Evolutionary conservation across 2,888 invertebrate genomes (phyloP).

Genomic region (Drosophila acutilabella): DNA sequence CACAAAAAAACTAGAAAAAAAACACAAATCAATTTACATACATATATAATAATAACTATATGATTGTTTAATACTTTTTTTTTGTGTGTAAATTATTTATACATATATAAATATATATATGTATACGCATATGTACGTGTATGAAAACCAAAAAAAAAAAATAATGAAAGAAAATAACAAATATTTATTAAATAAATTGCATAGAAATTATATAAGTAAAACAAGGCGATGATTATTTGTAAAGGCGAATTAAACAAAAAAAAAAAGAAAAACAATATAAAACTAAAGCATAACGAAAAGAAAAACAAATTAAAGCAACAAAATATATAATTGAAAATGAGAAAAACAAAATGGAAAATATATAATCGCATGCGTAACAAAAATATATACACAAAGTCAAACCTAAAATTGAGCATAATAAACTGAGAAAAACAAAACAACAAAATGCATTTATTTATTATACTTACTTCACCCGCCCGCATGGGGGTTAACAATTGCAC

Average conservation of each 20-base stretch:
- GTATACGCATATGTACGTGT: conserved; percentile 42
- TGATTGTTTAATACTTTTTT: conserved; percentile 47
- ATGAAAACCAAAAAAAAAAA: conserved; percentile 31
- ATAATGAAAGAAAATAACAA: conserved; percentile 13
- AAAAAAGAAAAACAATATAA: conserved; percentile 10
- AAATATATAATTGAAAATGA: conserved; percentile 28
- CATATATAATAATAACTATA: conserved; percentile 29
- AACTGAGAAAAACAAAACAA: conserved; percentile 54
- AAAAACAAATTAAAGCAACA: conserved; percentile 31
- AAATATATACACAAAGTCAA: conserved; percentile 65
- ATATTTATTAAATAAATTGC: conserved; percentile 72
- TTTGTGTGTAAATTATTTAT: conserved; percentile 54
- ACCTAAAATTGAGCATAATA: conserved; percentile 73
- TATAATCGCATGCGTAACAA: conserved; percentile 77
- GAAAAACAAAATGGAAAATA: conserved; percentile 43
- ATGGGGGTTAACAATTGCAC: too few relatives aligned
- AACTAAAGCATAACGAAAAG: conserved; percentile 2
- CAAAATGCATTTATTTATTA: background rate
- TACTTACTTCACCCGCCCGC: background rate
- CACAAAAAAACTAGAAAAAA: conserved; percentile 13
- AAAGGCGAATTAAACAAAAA: conserved; percentile 50
- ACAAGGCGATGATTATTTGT: conserved; percentile 63
- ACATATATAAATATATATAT: conserved; percentile 24
- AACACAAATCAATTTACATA: conserved; percentile 11
- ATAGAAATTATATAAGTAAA: conserved; percentile 70